Evolutionary conservation across 2,888 invertebrate genomes (phyloP).

Genomic region (Gastracanthus pulcherrimus): DNA sequence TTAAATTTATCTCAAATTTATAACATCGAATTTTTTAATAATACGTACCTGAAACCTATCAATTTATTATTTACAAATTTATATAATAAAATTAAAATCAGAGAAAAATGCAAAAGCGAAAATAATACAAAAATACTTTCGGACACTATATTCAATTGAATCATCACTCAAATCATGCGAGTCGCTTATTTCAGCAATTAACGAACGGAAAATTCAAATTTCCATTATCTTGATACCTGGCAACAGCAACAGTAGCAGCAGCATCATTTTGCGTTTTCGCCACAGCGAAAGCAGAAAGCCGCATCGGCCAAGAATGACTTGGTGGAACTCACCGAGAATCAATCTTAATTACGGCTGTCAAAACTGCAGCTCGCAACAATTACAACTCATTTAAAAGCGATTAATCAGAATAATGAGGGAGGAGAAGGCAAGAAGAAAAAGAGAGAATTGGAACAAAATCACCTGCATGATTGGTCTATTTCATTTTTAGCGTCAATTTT

Average conservation of each 20-base stretch:
- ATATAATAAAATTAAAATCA: no score
- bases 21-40: no score
- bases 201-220: not conserved
- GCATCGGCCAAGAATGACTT: conserved; percentile 28
- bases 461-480: no score
- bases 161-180: not conserved
- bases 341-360: conserved; percentile 42
- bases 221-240: not conserved
- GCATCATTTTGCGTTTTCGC: not conserved
- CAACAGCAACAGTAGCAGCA: not conserved
- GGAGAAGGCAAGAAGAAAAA: not conserved
- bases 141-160: not conserved
- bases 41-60: no score
- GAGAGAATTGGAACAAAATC: not conserved
- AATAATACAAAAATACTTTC: no score
- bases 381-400: conserved; percentile 45
- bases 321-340: conserved; percentile 20
- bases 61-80: no score
- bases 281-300: no score
- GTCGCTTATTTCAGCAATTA: not conserved
- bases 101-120: no score
- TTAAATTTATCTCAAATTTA: not conserved
- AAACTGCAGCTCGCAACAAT: conserved; percentile 25
- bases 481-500: not conserved
- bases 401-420: conserved; percentile 39